Base-by-base conservation (phyloP, 2,888 invertebrate genomes). In the Diaprepes abbreviatus region DNA sequence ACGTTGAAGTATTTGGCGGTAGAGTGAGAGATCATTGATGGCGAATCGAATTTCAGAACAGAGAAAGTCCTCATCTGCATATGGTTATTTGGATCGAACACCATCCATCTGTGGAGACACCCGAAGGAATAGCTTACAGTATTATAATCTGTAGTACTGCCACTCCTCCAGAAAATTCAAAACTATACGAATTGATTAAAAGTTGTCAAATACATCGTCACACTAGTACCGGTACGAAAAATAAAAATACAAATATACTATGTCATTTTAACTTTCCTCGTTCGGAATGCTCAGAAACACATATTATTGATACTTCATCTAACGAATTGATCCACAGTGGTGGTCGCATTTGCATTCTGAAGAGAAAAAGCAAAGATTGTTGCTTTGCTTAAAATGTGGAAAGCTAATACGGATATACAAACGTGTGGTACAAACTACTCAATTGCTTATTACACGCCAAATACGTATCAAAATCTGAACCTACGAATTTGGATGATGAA, bases 311-410 rank as follows among this genome's bases (percentile, higher is more conserved):
- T 40, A 3, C 12, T 40, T 40, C 9, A 40, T 40, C 40, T 14
- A 16, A 40, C 9, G 40, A 40, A 40, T 40, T 7, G 3, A 14
- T 14, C 17, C 10, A n/a, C 12, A 58, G 16, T 55, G 45, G 45
- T 50, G 59, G 59, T 10, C 3, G 59, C 3, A 52, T 58, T 50
- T 40, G 38, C 19, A 4, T 58, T 17, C 43, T 58, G 3, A 58
- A 58, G 24, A 12, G 59, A 58, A 12, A 3, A 52, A n/a, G 14
- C 3, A 12, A 40, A 40, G 40, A 40, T 40, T 12, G 40, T 14
- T 40, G 40, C 40, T 7, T 19, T 58, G n/a, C 12, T 64, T n/a
- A 38, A 64, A 65, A 19, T 64, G n/a, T 67, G 45, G 66, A 66
- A 66, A 9, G 45, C 38, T 24, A 66, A 68, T 45, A 52, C 31